Evolutionary conservation across 2,888 invertebrate genomes (phyloP), one percentile per base, ranked within the genome.

Genomic region (Eubasilissa splendida): DNA sequence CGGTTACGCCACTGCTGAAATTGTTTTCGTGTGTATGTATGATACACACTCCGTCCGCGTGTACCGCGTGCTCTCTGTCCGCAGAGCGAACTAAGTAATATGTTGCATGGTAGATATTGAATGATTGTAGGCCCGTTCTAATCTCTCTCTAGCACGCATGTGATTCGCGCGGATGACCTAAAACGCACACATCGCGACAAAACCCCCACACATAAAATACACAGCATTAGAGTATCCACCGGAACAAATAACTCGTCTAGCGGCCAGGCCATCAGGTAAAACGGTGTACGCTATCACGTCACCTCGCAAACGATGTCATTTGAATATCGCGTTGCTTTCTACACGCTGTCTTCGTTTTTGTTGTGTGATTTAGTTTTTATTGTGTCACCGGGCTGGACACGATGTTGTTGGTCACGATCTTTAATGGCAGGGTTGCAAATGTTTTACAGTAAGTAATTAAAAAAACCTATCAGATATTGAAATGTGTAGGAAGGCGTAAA

Each of bases 141-240:
- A 73, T 73, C 71, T 56, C 42, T 56, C 33, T 54, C 9, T 53
- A 65, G 33, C 75, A 59, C 75, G 68, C 66, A 79, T 79, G 54
- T 50, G 65, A 75, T 75, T 68, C 79, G 59, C 75, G 75, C 50
- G 75, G 74, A 79, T 75, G 75, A 79, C 75, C 79, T 79, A 75
- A 79, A 75, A 79, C 79, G 50, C 52, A 66, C 52, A 70, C 71
- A 74, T 42, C 42, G 14, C 56, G 12, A 3, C 58, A 31, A 8
- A 22, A 31, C 56, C 66, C 58, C n/a, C 50, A 31, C 33, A 75
- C 79, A 75, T 65, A 75, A n/a, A 75, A 14, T 50, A 54, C 42
- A 58, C 33, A 74, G 73, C 56, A 33, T 12, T 33, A 58, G 11
- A 31, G 42, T 50, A 33, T 31, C n/a, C 10, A 68, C 14, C 50